Base-by-base conservation (phyloP, 92 coral and sea anemone species). In the Phymanthus crucifer region DNA sequence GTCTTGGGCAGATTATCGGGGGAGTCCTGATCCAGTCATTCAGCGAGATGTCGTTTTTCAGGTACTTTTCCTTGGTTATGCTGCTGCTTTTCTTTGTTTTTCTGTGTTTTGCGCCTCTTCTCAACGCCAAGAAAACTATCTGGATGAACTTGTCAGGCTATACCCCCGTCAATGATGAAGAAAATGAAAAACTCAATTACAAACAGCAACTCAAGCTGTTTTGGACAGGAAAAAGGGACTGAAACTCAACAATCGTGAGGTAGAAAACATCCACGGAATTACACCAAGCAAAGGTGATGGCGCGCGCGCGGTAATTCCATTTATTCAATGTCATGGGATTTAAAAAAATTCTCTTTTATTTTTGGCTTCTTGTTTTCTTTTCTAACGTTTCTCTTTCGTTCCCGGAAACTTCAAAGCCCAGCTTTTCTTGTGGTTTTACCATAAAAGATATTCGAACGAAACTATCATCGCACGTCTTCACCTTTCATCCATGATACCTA, bases 1-100 rank as follows among this genome's bases (percentile, higher is more conserved):
- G 98, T 27, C 84, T 95, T 18, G 98, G 98, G 2, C 93, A 93
- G 72, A 66, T 92, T 36, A 84, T 89, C 34, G 98, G 98, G 0
- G 98, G 98, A 0, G 74, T 92, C 46, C 83, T 94, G 77, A 75
- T 94, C 48, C 87, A 83, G 26, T 29, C 70, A 4, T 89, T 86
- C 43, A 94, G 94, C 4, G 90, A 88, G 34, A 87, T 77, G 24
- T 74, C 73, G 33, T 87, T 87, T 69, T 94, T 94, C 84, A 96
- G 94, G 40, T 85, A 86, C 54, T 93, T 90, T 78, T 88, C 97
- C 46, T 84, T 95, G 65, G 76, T 86, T 24, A 88, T 84, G 50
- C 74, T 93, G 24, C 19, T 93, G 48, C 70, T 95, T 6, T 73
- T 89, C 54, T 34, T 93, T 1, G 81, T 80, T 33, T 86, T 85